Evolutionary conservation across 2,888 invertebrate species (phyloP), one percentile per base, ranked within the genome.

Genomic region (Diploptera punctata): DNA sequence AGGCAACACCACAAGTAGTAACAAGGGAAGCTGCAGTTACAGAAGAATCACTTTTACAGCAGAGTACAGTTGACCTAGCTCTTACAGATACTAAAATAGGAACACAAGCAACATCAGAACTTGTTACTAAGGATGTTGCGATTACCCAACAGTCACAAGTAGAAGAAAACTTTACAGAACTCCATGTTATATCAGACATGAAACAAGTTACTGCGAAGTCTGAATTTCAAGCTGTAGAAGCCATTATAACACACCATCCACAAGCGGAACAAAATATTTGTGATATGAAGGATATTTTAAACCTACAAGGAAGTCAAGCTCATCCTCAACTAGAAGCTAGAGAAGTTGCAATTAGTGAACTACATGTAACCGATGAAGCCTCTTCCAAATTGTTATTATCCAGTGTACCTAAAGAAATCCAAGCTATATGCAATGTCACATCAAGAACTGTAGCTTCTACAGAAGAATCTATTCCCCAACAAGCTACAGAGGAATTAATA

Each of bases 51-150:
- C 19, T 67, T 16, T 57, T 62, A 29, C 52, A 73, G 29, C 49
- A 68, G 33, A n/a, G 29, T 18, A 69, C 57, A 19, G 19, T 47
- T 44, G 61, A 47, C 4, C 47, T 75, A 3, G 43, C 10, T 57
- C 24, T 19, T n/a, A 16, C 52, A 54, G 57, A 38, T 13, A 24
- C 44, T 38, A 62, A 26, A 44, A 68, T 47, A 5, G 43, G 24
- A 44, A 68, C 38, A 7, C 61, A 44, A 47, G 75, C 71, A 16
- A 67, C 21, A 38, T 44, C 49, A 10, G 21, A 61, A 38, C 47
- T 62, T 43, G 72, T 61, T 24, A 47, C 68, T 26, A 44, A 44
- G 31, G 73, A 69, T 26, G 67, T 71, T n/a, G 73, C 71, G n/a
- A 33, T 75, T 1, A 71, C 69, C n/a, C 70, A 75, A 54, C 57